Evolutionary conservation across 2,797 vertebrate species (phyloP), one percentile per base, ranked within the genome.

Genomic region (Clarias fuscus): DNA sequence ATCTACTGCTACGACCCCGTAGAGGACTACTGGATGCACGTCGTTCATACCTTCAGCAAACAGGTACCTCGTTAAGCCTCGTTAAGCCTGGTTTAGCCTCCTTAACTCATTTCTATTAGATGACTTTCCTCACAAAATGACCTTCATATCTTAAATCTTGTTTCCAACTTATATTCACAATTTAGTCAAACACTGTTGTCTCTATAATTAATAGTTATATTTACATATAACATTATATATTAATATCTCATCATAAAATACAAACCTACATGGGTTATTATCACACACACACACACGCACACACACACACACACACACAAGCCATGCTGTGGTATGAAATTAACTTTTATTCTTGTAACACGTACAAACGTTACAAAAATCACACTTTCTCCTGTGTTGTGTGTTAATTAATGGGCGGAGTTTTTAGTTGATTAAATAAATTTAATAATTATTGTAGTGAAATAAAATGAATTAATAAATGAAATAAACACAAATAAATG

Each of bases 21-120:
- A 37, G 97, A 98, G 91, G 98, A 99, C 94, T 98, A 98, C 94
- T 99, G 98, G 98, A 99, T 99, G 92, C 97, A 97, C 0, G 97
- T 99, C 77, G 97, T 97, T 75, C 96, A 99, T n/a, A 99, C 97
- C 0, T 98, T 98, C 90, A 97, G 94, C 94, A 97, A 97, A 93
- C 97, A 97, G 98, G 98, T 99, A 87, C 27, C 18, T 40, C 13
- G 14, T 75, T 53, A 53, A 15, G 10, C 11, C 43, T 75, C 43
- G 1, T 43, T 24, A 4, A 13, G 4, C 27, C 18, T 40, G 6
- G 14, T 75, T 53, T 27, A 15, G 10, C 11, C 43, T 75, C 43
- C 0, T 43, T 24, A 1, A 30, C 30, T 30, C 30, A 30, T 30
- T 30, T 24, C 40, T 75, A 14, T 40, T 75, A n/a, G 43, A 53